Base-by-base conservation (phyloP, 1,140 invertebrate species). In the Drosophila pectinifera region DNA sequence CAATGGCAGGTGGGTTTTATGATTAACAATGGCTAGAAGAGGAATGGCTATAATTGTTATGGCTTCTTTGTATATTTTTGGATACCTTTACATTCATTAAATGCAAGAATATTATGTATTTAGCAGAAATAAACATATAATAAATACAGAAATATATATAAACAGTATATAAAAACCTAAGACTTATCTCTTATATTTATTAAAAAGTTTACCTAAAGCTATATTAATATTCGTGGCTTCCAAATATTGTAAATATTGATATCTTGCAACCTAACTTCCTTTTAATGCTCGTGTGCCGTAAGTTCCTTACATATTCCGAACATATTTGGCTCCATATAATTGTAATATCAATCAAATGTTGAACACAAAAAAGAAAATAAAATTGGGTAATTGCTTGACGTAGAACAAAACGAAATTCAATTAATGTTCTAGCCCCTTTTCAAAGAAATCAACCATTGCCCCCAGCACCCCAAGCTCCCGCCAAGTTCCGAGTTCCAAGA, bases 271-370 rank as follows among this genome's bases (percentile, higher is more conserved):
- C 16, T 16, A 24, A n/a, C 18, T 49, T 1, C 7, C 18, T 10
- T 10, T 36, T 34, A 14, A 10, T 34, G 0, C 28, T n/a, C 28
- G 20, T 20, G 18, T 22, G 31, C n/a, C 7, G 3, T n/a, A 55
- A 26, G 38, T 36, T 16, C 11, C 11, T 11, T n/a, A 36, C 16
- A 55, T 4, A 20, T 11, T 20, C 28, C 26, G 39, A 20, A 28
- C 31, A 34, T 24, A 45, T n/a, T 16, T 20, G 22, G 57, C 4
- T 28, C 2, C 3, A 20, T 41, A 64, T 31, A 49, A 67, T 65
- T 67, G 42, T 31, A 49, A 67, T 51, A 65, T 39, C 61, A 67
- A 67, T 51, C 61, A 67, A 34, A 41, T 41, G 18, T 67, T 28
- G 26, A n/a, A 65, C 34, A 24, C 31, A 24, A n/a, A 65, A 65